Evolutionary conservation across 2,888 invertebrate species (phyloP).

Genomic region (Clanis bilineata): DNA sequence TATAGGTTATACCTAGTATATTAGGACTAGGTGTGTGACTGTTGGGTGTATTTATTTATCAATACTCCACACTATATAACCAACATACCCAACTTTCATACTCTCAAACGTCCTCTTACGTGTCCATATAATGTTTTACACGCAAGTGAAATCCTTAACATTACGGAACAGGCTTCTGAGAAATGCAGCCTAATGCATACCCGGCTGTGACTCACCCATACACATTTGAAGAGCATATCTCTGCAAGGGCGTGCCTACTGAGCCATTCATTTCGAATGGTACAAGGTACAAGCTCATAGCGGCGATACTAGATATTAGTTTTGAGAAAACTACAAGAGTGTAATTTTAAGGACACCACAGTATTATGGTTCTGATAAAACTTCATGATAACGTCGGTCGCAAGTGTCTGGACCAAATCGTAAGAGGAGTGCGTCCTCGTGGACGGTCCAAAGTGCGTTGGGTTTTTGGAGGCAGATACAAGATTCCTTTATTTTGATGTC

Average conservation of each 20-base stretch:
- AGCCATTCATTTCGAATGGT: constrained; percentile 23
- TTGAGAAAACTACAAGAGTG: too few relatives aligned
- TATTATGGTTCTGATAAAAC: too few relatives aligned
- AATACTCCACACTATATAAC: neutral
- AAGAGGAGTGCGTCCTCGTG: too few relatives aligned
- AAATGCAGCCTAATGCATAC: constrained; percentile 17
- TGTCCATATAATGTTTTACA: neutral
- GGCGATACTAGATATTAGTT: too few relatives aligned
- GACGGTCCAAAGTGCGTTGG: too few relatives aligned
- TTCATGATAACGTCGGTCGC: too few relatives aligned
- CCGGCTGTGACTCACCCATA: constrained; percentile 25
- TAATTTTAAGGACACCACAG: neutral
- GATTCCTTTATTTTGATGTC: too few relatives aligned
- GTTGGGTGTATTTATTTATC: too few relatives aligned
- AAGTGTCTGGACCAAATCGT: too few relatives aligned
- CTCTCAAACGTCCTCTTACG: constrained; percentile 1
- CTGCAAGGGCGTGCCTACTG: constrained; percentile 30
- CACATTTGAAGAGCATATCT: constrained; percentile 29
- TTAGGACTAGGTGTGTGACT: too few relatives aligned
- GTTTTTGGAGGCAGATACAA: too few relatives aligned
- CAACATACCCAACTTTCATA: neutral
- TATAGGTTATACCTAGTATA: too few relatives aligned
- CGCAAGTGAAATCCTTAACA: constrained; percentile 4
- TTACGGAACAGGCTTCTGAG: constrained; percentile 6
- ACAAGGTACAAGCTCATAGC: constrained; percentile 14